Evolutionary conservation across 2,888 invertebrate species (phyloP), one percentile per base, ranked within the genome.

Genomic region (Heliconius erato): DNA sequence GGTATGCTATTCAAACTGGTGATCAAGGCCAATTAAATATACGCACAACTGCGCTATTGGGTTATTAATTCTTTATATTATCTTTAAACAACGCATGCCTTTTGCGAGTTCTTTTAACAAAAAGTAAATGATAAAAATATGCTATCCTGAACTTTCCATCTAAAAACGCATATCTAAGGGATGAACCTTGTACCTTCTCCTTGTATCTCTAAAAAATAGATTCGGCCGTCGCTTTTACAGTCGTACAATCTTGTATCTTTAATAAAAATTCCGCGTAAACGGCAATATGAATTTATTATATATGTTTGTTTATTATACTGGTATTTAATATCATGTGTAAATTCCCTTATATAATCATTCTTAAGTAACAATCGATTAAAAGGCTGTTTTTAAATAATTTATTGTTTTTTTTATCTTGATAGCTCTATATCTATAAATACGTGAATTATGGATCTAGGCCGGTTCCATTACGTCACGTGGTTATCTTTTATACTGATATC

Each of bases 381-480:
- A 35, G 26, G n/a, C 26, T 63, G 26, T 76, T 63, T 74, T 40
- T 40, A 19, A 44, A 72, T 28, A 44, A 16, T 9, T 23, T n/a
- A 28, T 16, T 59, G 35, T 23, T 63, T n/a, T 59, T n/a, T 63
- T 63, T 63, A 76, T 40, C 63, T 76, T 63, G 63, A 63, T 76
- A 40, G 35, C 35, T 35, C 7, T 54, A 32, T 49, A 23, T 68
- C 44, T 49, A 26, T 65, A 28, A 40, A 49, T 44, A 49, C 32
- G 44, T 68, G 65, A 40, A 78, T 68, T 68, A 68, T 78, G 78
- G 49, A 32, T 68, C 68, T 78, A 49, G 49, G 78, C 49, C 32
- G 28, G 28, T 78, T 68, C 68, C 68, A 78, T 78, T 78, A 68
- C 78, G 68, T 78, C 78, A 78, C 26, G 67, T 14, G 32, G 16